Conservation (phyloP, 2,113 vertebrate genomes). For the Oxyruncus cristatus region DNA sequence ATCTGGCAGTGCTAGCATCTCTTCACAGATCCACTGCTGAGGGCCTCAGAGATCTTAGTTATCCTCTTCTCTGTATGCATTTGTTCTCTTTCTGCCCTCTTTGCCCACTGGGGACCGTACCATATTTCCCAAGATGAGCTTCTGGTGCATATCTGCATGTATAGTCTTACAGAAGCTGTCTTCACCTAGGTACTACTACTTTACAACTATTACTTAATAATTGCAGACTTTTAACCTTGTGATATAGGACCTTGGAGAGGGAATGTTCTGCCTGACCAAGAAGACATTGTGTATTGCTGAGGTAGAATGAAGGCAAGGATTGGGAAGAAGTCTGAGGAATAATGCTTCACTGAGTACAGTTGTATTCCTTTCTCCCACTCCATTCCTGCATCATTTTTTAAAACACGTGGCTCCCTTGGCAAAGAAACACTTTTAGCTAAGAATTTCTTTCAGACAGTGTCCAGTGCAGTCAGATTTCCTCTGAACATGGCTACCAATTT, state of each 20-base stretch:
- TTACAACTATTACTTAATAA: neutral
- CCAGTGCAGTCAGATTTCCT: neutral
- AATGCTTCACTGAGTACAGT: neutral
- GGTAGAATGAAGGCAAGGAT: neutral
- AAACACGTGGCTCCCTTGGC: neutral
- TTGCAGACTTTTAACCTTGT: neutral
- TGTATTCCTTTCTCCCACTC: neutral
- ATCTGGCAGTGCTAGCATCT: neutral
- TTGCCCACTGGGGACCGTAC: neutral
- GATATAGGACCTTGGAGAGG: conserved; percentile 28
- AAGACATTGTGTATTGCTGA: neutral
- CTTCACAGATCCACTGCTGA: neutral
- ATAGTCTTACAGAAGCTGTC: neutral
- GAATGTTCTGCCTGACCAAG: neutral
- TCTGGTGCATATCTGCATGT: neutral
- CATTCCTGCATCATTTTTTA: neutral
- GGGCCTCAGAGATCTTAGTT: neutral
- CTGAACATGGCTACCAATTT: neutral
- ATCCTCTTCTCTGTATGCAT: neutral
- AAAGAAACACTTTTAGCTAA: neutral
- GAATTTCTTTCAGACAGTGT: neutral
- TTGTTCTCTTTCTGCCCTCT: neutral
- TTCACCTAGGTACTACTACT: neutral
- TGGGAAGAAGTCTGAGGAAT: neutral
- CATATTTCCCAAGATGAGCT: neutral